Evolutionary conservation across 1,140 invertebrate genomes (phyloP), one percentile per base, ranked within the genome.

Genomic region (Steinernema khuongi): DNA sequence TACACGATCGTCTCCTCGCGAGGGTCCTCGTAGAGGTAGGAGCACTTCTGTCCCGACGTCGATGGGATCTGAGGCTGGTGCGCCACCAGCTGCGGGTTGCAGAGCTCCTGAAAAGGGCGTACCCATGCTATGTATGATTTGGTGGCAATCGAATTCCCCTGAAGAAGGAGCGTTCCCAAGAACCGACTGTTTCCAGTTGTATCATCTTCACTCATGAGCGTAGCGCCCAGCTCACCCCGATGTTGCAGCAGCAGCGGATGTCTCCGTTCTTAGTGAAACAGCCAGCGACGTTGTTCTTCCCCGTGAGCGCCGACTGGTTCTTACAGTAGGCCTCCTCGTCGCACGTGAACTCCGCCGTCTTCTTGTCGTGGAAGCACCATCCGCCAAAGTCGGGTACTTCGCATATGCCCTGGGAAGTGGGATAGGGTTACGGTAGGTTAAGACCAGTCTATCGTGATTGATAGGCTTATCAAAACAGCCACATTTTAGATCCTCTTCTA

Each of bases 331-430:
- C 2, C 50, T 60, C 50, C 4, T 60, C 50, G 19, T 60, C 50
- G 50, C 50, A 60, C 14, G 50, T 60, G 50, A 60, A 60, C 26
- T 60, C 50, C 2, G 14, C 50, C 7, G 50, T 60, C 26, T 60
- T 60, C 50, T 60, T 60, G 50, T 60, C 50, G 50, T 60, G 50
- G 50, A 60, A 60, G 19, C 50, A 60, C 50, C 50, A 60, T 22
- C 50, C 50, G 4, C 50, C 50, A 4, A 60, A 22, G 22, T 60
- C 50, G 50, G 4, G 4, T 22, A 60, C 50, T 22, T 60, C 50
- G 50, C 50, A 60, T 14, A 60, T 60, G 50, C 50, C 50, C 50
- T 60, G 50, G 22, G 22, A n/a, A n/a, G n/a, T n/a, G n/a, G n/a
- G n/a, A n/a, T n/a, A n/a, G n/a, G n/a, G n/a, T n/a, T n/a, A n/a